A percentile compares a stretch with the other conserved stretches of the same genome.
These are phyloP conservation scores for Laterallus jamaicensis DNA, from an alignment of 2,113 vertebrate genomes.

Conservation along the genomic window DNA sequence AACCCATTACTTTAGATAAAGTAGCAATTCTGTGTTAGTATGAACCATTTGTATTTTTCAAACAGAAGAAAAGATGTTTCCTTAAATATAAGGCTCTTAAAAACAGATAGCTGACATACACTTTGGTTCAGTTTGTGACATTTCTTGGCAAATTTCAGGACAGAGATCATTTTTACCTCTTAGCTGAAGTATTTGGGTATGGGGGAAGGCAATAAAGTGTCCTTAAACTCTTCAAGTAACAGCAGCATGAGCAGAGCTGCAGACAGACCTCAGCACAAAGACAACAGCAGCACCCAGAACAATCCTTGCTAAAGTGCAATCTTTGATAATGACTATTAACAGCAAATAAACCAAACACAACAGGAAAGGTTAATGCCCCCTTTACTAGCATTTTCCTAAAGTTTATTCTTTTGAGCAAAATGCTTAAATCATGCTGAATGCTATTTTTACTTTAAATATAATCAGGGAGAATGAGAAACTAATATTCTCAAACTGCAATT, in stretches of 20 bases:
- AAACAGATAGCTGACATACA: neutral
- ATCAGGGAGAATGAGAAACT: constrained; percentile 28
- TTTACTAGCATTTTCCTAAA: neutral
- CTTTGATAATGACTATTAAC: neutral
- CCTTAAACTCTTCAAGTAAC: neutral
- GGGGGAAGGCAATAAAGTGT: neutral
- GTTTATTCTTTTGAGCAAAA: neutral
- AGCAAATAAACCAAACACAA: neutral
- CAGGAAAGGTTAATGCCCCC: neutral
- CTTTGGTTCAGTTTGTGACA: neutral
- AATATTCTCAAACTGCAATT: constrained; percentile 45
- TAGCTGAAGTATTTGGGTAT: neutral
- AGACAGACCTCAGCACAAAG: neutral
- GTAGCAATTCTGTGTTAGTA: neutral
- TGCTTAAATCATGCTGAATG: neutral
- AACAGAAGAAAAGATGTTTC: neutral
- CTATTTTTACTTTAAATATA: constrained; percentile 46
- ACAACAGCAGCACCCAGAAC: neutral
- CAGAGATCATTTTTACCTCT: neutral
- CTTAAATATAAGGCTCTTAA: neutral
- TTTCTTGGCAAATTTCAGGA: neutral
- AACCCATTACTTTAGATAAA: neutral
- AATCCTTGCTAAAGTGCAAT: neutral
- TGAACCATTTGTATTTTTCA: neutral
- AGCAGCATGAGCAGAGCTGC: neutral